These are phyloP conservation scores for Fulmarus glacialis DNA, from an alignment of 2,113 vertebrate genomes.

Conservation along the genomic window DNA sequence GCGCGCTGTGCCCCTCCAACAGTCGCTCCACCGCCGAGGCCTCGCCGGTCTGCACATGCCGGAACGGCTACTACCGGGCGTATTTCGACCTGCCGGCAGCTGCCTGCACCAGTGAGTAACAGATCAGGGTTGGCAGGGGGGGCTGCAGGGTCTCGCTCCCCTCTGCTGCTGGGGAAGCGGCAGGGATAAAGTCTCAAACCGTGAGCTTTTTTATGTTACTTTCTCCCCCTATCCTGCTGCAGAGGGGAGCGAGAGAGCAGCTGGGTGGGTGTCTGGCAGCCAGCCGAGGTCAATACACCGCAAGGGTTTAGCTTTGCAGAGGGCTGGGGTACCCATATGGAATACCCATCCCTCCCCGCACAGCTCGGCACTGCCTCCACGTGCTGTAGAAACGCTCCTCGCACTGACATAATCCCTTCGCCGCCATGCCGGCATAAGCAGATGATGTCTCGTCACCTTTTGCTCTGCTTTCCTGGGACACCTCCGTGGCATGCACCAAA, in stretches of 20 bases:
- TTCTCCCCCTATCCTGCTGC: fast-evolving
- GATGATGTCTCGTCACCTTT: neutral
- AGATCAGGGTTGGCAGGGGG: fast-evolving
- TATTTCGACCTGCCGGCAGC: slow-evolving; percentile 88
- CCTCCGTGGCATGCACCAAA: fast-evolving
- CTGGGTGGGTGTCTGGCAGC: neutral
- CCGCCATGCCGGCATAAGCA: fast-evolving
- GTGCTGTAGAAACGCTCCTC: neutral
- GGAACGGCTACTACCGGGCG: slow-evolving; percentile 93
- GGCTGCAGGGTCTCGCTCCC: neutral
- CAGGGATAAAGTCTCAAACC: neutral
- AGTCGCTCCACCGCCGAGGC: slow-evolving; percentile 92
- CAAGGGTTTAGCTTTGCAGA: neutral
- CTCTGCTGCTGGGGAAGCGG: fast-evolving
- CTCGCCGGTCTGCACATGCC: slow-evolving; percentile 89
- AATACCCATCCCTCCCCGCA: neutral
- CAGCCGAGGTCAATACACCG: fast-evolving
- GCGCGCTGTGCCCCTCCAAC: slow-evolving; percentile 89
- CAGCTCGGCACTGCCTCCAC: fast-evolving
- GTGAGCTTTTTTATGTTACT: fast-evolving
- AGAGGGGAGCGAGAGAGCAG: fast-evolving
- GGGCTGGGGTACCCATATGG: neutral
- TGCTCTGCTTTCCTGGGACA: neutral
- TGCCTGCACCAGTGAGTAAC: slow-evolving; percentile 94
- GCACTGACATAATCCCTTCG: neutral